Percentiles rank a stretch among this genome's conserved stretches.
phyloP scores from a whole-genome alignment of 2,797 vertebrate genomes.

The Ptychadena robeensis region DNA sequence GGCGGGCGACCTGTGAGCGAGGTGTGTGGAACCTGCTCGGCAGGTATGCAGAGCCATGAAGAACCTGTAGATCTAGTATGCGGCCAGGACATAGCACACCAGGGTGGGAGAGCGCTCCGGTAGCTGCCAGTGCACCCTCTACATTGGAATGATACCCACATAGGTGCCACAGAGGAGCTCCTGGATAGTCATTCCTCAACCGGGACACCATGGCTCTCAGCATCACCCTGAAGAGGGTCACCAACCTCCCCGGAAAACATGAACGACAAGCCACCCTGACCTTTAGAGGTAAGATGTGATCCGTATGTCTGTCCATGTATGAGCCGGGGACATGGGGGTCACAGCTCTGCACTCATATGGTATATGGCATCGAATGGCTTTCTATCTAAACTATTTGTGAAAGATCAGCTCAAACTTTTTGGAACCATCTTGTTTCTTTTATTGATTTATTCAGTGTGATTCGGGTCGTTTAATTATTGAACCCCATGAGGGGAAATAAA shows the following conservation, averaged over 20 bases:
- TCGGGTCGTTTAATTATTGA: too few species aligned
- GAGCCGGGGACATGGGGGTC: too few species aligned
- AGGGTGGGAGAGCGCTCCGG: constrained; percentile 15
- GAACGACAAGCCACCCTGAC: constrained; percentile 85
- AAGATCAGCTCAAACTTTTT: too few species aligned
- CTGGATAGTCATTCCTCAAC: background rate
- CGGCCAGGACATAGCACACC: constrained; percentile 4
- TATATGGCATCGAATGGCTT: too few species aligned
- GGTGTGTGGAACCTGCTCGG: constrained; percentile 53
- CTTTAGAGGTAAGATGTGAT: constrained; percentile 78
- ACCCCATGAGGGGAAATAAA: too few species aligned
- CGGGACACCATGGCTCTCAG: constrained; percentile 83
- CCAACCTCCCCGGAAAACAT: constrained; percentile 80
- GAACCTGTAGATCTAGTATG: constrained; percentile 46
- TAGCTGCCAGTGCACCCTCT: background rate
- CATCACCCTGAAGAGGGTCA: constrained; percentile 78
- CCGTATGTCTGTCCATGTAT: background rate
- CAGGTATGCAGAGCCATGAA: constrained; percentile 45
- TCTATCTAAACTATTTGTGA: too few species aligned
- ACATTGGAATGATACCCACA: constrained; percentile 21
- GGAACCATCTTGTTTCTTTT: too few species aligned
- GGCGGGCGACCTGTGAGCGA: constrained; percentile 23
- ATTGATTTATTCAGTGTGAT: too few species aligned
- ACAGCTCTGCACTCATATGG: too few species aligned
- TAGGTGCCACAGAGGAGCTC: background rate